Evolutionary conservation across 2,797 vertebrate species (phyloP).

Genomic region (Aulostomus chinensis): DNA sequence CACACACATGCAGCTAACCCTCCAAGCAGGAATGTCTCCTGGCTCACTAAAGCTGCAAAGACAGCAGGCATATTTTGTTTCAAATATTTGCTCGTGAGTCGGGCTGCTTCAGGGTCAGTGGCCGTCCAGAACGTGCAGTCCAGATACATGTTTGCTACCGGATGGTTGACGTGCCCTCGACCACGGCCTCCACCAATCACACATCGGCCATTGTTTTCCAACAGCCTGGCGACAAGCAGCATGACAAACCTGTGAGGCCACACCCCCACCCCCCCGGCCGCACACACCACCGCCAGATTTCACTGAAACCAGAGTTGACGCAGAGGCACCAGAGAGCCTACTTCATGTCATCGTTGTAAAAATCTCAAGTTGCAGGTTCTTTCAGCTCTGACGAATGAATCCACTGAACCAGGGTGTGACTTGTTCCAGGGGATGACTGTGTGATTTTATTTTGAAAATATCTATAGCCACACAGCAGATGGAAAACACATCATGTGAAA

Average conservation of each 20-base stretch:
- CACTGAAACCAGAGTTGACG: no score
- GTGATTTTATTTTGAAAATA: no score
- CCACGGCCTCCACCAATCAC: slow-evolving; percentile 60
- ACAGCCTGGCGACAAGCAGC: slow-evolving; percentile 55
- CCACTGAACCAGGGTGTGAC: no score
- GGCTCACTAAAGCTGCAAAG: slow-evolving; percentile 58
- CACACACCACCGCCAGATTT: no score
- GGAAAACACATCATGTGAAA: no score
- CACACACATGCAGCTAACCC: slow-evolving; percentile 38
- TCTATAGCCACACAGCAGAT: no score
- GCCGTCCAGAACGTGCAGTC: slow-evolving; percentile 61
- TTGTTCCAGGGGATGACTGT: no score
- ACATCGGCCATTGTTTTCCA: slow-evolving; percentile 54
- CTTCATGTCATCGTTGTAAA: no score
- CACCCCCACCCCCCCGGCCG: slow-evolving; percentile 15
- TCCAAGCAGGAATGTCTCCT: slow-evolving; percentile 56
- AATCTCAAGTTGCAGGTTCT: no score
- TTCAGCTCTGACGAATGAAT: no score
- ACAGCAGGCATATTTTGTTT: slow-evolving; percentile 59
- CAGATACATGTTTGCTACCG: slow-evolving; percentile 63
- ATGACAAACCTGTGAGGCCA: slow-evolving; percentile 67
- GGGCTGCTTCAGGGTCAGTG: slow-evolving; percentile 46
- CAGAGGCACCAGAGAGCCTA: no score
- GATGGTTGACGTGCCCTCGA: slow-evolving; percentile 48
- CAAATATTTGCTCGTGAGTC: slow-evolving; percentile 56